Percentiles rank a stretch among this genome's conserved stretches.
phyloP scores from a whole-genome alignment of 1,140 invertebrate genomes.

The Hydropsyche tenuis region DNA sequence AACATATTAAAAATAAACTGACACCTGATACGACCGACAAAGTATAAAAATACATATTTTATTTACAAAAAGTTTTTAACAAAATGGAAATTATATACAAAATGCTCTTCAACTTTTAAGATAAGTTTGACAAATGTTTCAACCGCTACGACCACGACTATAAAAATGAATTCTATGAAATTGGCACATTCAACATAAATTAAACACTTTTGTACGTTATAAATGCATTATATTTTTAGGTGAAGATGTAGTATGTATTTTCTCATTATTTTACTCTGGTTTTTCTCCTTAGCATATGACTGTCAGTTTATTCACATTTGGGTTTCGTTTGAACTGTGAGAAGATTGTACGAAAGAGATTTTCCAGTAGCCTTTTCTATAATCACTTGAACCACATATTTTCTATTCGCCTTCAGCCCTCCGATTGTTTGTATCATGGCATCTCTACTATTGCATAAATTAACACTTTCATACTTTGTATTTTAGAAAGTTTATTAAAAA shows the following conservation, averaged over 20 bases:
- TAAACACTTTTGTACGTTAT: background rate
- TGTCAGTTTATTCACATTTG: conserved; percentile 43
- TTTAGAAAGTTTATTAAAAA: background rate
- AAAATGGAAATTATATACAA: background rate
- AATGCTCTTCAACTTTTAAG: background rate
- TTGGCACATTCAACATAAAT: background rate
- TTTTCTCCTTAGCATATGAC: background rate
- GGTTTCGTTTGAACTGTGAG: conserved; percentile 57
- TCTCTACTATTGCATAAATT: conserved; percentile 1
- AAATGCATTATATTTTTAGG: background rate
- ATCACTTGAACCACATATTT: conserved; percentile 60
- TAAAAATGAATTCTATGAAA: background rate
- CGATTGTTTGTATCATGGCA: conserved; percentile 56
- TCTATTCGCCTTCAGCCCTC: conserved; percentile 54
- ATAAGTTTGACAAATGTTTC: background rate
- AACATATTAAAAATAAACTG: background rate
- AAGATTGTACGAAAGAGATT: conserved; percentile 59
- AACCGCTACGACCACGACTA: background rate
- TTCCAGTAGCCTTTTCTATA: conserved; percentile 57
- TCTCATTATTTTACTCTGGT: background rate
- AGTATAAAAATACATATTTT: conserved; percentile 18
- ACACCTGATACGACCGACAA: background rate
- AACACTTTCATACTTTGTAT: no score
- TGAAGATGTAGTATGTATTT: background rate
- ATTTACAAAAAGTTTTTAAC: conserved; percentile 8